Conservation (phyloP, 2,888 invertebrate genomes). For the Iphiclides podalirius region DNA sequence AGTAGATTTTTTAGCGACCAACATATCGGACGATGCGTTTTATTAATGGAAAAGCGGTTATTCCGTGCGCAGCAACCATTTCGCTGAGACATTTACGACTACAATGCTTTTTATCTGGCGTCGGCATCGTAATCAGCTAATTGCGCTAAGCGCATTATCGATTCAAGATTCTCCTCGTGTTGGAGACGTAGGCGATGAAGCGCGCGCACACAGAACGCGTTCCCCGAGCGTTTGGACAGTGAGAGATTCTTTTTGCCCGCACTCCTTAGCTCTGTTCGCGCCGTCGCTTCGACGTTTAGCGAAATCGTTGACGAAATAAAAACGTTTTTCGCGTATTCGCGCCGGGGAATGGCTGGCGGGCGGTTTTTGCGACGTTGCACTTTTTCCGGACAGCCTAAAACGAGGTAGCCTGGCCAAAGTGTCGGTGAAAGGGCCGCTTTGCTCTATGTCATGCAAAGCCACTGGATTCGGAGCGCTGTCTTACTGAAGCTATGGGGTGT, state of each 20-base stretch:
- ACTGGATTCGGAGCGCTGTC: slow-evolving; percentile 33
- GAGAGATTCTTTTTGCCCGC: slow-evolving; percentile 62
- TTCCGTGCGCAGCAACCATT: slow-evolving; percentile 9
- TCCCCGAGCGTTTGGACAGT: slow-evolving; percentile 26
- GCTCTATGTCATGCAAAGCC: slow-evolving; percentile 38
- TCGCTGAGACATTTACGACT: slow-evolving; percentile 14
- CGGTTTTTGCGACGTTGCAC: slow-evolving; percentile 42
- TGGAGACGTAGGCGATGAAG: slow-evolving; percentile 34
- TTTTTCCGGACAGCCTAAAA: slow-evolving; percentile 32
- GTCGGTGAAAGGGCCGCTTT: neutral
- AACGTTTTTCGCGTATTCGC: slow-evolving; percentile 49
- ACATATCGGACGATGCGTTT: slow-evolving; percentile 21
- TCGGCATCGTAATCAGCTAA: slow-evolving; percentile 49
- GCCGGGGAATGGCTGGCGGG: slow-evolving; percentile 47
- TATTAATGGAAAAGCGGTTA: slow-evolving; percentile 14
- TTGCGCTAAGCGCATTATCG: slow-evolving; percentile 45
- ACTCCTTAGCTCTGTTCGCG: slow-evolving; percentile 62
- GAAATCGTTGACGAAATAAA: slow-evolving; percentile 56
- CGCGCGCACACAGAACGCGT: slow-evolving; percentile 32
- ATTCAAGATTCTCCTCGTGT: slow-evolving; percentile 48
- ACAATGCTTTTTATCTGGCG: slow-evolving; percentile 43
- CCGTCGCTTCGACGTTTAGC: slow-evolving; percentile 59
- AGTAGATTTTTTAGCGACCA: slow-evolving; percentile 31
- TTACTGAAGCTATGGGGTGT: slow-evolving; percentile 35
- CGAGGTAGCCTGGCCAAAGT: slow-evolving; percentile 27